Conservation (phyloP, 2,888 invertebrate species). For the Ophioninae sp. region DNA sequence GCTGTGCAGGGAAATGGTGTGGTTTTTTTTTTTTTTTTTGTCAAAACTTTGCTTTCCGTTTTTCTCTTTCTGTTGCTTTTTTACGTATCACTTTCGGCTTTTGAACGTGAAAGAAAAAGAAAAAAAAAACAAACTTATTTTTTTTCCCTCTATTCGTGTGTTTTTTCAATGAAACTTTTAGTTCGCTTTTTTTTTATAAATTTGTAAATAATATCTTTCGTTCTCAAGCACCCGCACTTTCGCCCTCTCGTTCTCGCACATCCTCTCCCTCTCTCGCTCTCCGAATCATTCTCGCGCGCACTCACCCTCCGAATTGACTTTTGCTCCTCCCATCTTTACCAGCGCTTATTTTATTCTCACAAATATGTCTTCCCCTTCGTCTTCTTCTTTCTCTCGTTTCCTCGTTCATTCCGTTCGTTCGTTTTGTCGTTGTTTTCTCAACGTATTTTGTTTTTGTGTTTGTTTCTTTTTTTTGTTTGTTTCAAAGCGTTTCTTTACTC, state of each 20-base stretch:
- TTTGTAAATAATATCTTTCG: constrained; percentile 54
- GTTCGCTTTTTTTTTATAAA: constrained; percentile 31
- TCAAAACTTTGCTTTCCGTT: no score
- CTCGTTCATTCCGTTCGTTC: constrained; percentile 44
- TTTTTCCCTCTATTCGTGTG: constrained; percentile 43
- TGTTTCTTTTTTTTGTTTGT: constrained; percentile 30
- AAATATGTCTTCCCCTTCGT: constrained; percentile 22
- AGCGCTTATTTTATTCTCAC: constrained; percentile 9
- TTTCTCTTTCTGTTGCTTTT: no score
- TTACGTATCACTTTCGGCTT: constrained; percentile 38
- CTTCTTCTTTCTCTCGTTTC: constrained; percentile 33
- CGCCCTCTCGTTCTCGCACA: constrained; percentile 41
- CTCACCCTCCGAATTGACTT: constrained; percentile 53
- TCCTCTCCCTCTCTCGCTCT: constrained; percentile 52
- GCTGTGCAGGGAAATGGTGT: no score
- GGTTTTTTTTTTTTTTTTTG: no score
- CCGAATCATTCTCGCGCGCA: constrained; percentile 54
- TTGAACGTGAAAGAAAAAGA: constrained; percentile 19
- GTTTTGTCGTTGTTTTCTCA: constrained; percentile 10
- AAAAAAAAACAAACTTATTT: constrained; percentile 38
- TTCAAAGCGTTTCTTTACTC: constrained; percentile 38
- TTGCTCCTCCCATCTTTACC: constrained; percentile 30
- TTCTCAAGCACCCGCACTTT: constrained; percentile 53
- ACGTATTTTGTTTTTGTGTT: no score
- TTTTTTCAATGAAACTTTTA: constrained; percentile 41